Conservation (phyloP, 2,113 vertebrate species). For the Mystacornis crossleyi region DNA sequence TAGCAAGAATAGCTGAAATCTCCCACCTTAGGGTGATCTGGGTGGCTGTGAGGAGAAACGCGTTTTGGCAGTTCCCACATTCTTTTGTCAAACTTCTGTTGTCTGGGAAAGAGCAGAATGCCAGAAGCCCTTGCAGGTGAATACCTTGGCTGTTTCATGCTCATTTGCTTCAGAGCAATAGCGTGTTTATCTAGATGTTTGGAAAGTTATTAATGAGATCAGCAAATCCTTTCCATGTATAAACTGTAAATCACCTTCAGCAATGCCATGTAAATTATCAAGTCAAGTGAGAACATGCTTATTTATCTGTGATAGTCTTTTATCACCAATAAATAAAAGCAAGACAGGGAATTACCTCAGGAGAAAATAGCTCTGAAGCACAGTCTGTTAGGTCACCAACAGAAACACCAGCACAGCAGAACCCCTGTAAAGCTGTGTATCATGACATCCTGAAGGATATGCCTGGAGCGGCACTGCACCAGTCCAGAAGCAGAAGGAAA, state of each 20-base stretch:
- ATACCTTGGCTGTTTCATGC: slow-evolving; percentile 72
- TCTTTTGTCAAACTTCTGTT: slow-evolving; percentile 64
- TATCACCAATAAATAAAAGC: slow-evolving; percentile 54
- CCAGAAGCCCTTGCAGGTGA: slow-evolving; percentile 78
- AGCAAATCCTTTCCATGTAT: slow-evolving; percentile 62
- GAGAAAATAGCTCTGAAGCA: background rate
- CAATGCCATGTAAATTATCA: slow-evolving; percentile 52
- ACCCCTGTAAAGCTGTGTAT: background rate
- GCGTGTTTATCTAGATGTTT: slow-evolving; percentile 70
- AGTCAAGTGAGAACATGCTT: slow-evolving; percentile 59
- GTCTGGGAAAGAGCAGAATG: slow-evolving; percentile 63
- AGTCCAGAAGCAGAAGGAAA: background rate
- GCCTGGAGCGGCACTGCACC: background rate
- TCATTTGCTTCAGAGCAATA: slow-evolving; percentile 69
- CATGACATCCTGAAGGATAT: background rate
- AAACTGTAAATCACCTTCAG: slow-evolving; percentile 72
- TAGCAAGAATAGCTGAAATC: slow-evolving; percentile 28
- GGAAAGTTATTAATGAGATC: slow-evolving; percentile 74
- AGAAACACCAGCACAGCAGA: background rate
- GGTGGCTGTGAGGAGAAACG: slow-evolving; percentile 12
- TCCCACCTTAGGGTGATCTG: slow-evolving; percentile 30
- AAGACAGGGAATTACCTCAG: background rate
- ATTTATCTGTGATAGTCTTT: slow-evolving; percentile 41
- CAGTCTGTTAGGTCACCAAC: background rate
- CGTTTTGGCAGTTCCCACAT: slow-evolving; percentile 57